Conservation (phyloP, 2,797 vertebrate genomes). For the Sus cebifrons region DNA sequence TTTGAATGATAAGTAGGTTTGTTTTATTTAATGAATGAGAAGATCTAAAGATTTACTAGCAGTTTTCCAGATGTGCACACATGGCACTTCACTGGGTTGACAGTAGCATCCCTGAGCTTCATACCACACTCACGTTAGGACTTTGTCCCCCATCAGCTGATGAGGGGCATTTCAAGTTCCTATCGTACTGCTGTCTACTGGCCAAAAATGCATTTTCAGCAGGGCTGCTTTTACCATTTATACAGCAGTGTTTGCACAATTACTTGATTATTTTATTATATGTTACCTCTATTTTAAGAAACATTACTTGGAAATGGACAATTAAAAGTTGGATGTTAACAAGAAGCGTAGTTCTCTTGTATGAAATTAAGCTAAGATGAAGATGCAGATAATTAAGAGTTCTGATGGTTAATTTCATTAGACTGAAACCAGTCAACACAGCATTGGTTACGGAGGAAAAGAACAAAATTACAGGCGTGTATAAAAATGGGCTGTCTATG, state of each 20-base stretch:
- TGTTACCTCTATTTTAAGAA: constrained; percentile 15
- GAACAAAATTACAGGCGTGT: neutral
- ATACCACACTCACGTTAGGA: neutral
- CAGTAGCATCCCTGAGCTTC: neutral
- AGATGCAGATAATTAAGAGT: neutral
- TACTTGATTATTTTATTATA: neutral
- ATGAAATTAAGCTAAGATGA: neutral
- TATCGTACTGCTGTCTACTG: fast-evolving
- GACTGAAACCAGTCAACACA: neutral
- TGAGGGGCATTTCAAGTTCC: neutral
- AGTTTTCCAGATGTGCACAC: neutral
- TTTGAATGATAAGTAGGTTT: constrained; percentile 73
- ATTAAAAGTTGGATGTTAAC: neutral
- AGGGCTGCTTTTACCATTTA: neutral
- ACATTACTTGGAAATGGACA: constrained; percentile 10
- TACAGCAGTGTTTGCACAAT: neutral
- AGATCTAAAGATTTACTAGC: constrained; percentile 16
- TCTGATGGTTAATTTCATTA: neutral
- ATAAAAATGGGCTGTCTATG: neutral
- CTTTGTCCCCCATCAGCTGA: neutral
- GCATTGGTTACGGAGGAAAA: neutral
- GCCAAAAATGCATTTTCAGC: neutral
- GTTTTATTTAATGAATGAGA: constrained; percentile 74
- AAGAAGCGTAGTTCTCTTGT: neutral
- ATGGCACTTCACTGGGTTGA: neutral